Evolutionary conservation across 2,888 invertebrate species (phyloP), one percentile per base, ranked within the genome.

Genomic region (Chouioia cunea): DNA sequence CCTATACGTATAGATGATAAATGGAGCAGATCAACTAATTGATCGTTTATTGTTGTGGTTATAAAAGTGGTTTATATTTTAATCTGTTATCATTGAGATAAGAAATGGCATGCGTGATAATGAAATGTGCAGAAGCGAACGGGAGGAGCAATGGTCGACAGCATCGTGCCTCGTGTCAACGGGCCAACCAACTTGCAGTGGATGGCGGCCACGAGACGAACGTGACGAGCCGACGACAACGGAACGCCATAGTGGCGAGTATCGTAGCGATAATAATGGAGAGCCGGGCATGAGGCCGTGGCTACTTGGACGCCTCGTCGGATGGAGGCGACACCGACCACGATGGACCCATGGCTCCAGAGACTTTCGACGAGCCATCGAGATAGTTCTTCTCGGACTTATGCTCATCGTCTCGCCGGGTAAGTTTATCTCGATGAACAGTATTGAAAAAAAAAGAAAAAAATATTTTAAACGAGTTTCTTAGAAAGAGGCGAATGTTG

Each of bases 351-450:
- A 36, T 78, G 81, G 75, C 78, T 46, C 56, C 52, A 43, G 64
- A 57, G 47, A 69, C 18, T 20, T 68, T 46, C 79, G 82, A 74
- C 80, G 83, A 74, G 77, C 82, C 79, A 78, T 79, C 77, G 82
- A 83, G 76, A 82, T 83, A 80, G 80, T 85, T 66, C 79, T 85
- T 74, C 80, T 85, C 77, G 82, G 84, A 48, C 78, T 85, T 77
- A 80, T 82, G 70, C 82, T 85, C 68, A 81, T 85, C 79, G 80
- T 84, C 77, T 81, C 84, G 67, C 85, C 85, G 79, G 85, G 85
- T 83, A 75, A 43, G 74, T 54, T 57, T 4, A 18, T 12, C 2
- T 15, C n/a, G 4, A 23, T 47, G 20, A n/a, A n/a, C 16, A 15
- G 15, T 15, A 12, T 15, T 15, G 48, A 48, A 48, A 48, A n/a